phyloP scores from a whole-genome alignment of 2,797 vertebrate species.

The Spinibarbus caldwelli region DNA sequence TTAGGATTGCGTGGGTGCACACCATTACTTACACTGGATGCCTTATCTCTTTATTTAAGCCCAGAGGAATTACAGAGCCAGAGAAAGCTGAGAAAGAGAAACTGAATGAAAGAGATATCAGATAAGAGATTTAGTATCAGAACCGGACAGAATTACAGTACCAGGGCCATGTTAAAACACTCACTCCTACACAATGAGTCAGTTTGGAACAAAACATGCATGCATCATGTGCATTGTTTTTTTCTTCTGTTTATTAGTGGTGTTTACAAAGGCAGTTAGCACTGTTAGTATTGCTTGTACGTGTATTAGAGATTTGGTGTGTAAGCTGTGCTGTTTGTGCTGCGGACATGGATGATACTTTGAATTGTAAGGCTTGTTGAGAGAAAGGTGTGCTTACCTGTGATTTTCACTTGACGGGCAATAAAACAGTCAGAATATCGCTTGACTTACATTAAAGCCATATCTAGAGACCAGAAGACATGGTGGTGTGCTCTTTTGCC shows the following conservation, averaged over 20 bases:
- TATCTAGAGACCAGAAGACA: neutral
- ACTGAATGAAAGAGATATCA: slow-evolving; percentile 44
- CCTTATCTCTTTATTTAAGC: slow-evolving; percentile 55
- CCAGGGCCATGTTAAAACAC: slow-evolving; percentile 4
- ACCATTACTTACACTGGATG: slow-evolving; percentile 51
- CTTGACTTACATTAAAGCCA: neutral
- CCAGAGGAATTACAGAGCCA: slow-evolving; percentile 37
- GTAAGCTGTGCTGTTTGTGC: neutral
- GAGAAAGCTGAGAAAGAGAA: slow-evolving; percentile 43
- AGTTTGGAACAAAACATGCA: neutral
- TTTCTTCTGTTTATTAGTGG: slow-evolving; percentile 4
- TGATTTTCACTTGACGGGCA: neutral
- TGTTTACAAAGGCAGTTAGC: no score
- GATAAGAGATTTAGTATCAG: slow-evolving; percentile 32
- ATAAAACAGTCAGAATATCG: neutral
- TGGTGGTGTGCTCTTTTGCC: neutral
- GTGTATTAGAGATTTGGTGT: neutral
- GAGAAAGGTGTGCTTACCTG: neutral
- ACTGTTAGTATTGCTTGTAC: neutral
- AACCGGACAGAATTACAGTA: slow-evolving; percentile 17
- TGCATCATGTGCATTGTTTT: neutral
- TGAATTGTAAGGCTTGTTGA: neutral
- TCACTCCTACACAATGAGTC: slow-evolving; percentile 9
- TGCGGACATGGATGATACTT: neutral
- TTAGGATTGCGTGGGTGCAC: slow-evolving; percentile 50